Evolutionary conservation across 2,888 invertebrate species (phyloP).

Genomic region (Barypeithes pellucidus): DNA sequence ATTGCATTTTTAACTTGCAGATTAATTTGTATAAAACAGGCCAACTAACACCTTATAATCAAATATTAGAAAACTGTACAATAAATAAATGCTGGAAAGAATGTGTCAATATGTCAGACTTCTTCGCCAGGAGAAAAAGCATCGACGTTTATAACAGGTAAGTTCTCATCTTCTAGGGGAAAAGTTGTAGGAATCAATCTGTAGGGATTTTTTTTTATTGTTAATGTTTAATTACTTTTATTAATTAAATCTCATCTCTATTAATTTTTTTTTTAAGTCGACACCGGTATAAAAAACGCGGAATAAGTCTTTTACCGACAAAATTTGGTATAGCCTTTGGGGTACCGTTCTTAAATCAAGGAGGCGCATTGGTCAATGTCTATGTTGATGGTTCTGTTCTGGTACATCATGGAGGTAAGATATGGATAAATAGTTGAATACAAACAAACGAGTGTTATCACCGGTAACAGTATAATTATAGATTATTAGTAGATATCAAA

Average conservation of each 20-base stretch:
- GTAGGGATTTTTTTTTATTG: background rate
- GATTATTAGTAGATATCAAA: too few species aligned
- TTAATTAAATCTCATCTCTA: background rate
- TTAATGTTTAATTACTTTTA: background rate
- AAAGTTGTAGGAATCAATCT: background rate
- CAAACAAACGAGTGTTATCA: too few species aligned
- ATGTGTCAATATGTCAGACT: slow-evolving; percentile 80
- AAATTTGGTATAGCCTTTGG: slow-evolving; percentile 91
- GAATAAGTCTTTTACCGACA: slow-evolving; percentile 86
- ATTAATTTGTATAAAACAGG: slow-evolving; percentile 89
- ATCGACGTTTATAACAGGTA: slow-evolving; percentile 83
- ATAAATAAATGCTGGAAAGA: slow-evolving; percentile 85
- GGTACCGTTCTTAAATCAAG: slow-evolving; percentile 84
- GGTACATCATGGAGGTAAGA: slow-evolving; percentile 86
- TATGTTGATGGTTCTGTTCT: slow-evolving; percentile 92
- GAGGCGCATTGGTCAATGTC: slow-evolving; percentile 89
- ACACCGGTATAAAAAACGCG: slow-evolving; percentile 90
- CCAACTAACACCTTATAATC: slow-evolving; percentile 84
- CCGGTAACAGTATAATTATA: too few species aligned
- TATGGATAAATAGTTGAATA: too few species aligned
- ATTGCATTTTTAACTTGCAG: too few species aligned
- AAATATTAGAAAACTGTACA: slow-evolving; percentile 82
- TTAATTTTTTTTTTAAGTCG: slow-evolving; percentile 71
- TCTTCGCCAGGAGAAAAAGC: slow-evolving; percentile 73
- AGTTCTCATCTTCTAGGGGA: slow-evolving; percentile 18